Percentiles rank a stretch among this genome's conserved stretches.
phyloP scores from a whole-genome alignment of 1,140 invertebrate species.

The Zophobas morio region DNA sequence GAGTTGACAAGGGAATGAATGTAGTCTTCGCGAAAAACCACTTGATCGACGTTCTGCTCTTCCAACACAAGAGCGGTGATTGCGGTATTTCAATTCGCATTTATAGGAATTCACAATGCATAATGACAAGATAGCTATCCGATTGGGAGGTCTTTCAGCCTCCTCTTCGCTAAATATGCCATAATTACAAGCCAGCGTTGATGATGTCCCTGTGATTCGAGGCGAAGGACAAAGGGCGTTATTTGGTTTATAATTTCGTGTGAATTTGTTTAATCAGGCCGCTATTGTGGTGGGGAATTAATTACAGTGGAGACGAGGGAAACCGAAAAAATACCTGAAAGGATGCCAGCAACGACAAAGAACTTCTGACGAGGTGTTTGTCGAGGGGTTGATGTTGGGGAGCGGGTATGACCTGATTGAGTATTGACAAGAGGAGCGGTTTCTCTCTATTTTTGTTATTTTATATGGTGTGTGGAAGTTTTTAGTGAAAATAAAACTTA shows the following conservation, averaged over 20 bases:
- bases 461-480: too few species aligned
- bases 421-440: too few species aligned
- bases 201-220: conserved; percentile 44
- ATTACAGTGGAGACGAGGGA: conserved; percentile 19
- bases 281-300: conserved; percentile 26
- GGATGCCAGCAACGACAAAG: too few species aligned
- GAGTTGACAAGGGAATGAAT: conserved; percentile 42
- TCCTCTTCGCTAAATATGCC: conserved; percentile 53
- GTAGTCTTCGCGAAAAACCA: conserved; percentile 52
- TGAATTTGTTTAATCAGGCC: conserved; percentile 49
- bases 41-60: conserved; percentile 48
- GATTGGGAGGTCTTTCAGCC: conserved; percentile 54
- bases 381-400: too few species aligned
- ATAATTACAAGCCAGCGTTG: conserved; percentile 56
- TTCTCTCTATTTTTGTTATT: too few species aligned
- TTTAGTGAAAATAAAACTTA: too few species aligned
- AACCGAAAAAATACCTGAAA: too few species aligned
- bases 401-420: too few species aligned
- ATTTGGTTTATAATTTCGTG: conserved; percentile 55
- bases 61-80: conserved; percentile 59
- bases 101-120: conserved; percentile 60
- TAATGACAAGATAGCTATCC: conserved; percentile 63
- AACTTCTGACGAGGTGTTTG: too few species aligned
- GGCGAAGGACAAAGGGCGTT: conserved; percentile 55
- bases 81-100: conserved; percentile 63